Conservation (phyloP, 2,113 vertebrate genomes). For the Dicentrarchus labrax region DNA sequence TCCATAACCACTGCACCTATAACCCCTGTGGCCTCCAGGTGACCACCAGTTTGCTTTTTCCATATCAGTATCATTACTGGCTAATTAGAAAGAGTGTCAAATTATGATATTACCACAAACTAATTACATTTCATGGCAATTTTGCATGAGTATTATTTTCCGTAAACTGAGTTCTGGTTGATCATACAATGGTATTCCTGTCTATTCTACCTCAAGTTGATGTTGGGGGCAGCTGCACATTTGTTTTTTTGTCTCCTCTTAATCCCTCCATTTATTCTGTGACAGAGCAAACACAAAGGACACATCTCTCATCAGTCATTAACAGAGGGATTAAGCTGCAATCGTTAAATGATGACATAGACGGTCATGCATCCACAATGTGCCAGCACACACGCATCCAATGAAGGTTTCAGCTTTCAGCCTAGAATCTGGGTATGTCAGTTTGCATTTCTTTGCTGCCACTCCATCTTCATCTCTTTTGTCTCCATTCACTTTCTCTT, state of each 20-base stretch:
- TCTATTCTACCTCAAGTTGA: background rate
- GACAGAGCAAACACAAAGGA: conserved; percentile 19
- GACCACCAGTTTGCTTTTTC: conserved; percentile 18
- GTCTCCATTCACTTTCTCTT: background rate
- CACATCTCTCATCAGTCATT: conserved; percentile 51
- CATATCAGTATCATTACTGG: background rate
- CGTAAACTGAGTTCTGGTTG: background rate
- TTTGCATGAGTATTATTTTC: background rate
- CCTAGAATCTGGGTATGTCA: conserved; percentile 3
- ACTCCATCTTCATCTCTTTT: background rate
- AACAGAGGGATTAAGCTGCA: conserved; percentile 38
- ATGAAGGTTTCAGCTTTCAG: background rate
- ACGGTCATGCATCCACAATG: background rate
- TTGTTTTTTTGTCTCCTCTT: conserved; percentile 9
- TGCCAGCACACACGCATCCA: background rate
- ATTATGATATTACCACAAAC: background rate
- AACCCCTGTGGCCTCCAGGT: conserved; percentile 40
- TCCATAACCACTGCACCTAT: conserved; percentile 47
- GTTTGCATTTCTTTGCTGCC: background rate
- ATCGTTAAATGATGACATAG: background rate
- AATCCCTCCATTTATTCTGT: conserved; percentile 50
- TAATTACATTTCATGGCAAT: background rate
- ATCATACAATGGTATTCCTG: background rate
- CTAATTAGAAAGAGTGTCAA: background rate
- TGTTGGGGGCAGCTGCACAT: background rate